Evolutionary conservation across 2,888 invertebrate genomes (phyloP), one percentile per base, ranked within the genome.

Genomic region (Trachelus troglodyta): DNA sequence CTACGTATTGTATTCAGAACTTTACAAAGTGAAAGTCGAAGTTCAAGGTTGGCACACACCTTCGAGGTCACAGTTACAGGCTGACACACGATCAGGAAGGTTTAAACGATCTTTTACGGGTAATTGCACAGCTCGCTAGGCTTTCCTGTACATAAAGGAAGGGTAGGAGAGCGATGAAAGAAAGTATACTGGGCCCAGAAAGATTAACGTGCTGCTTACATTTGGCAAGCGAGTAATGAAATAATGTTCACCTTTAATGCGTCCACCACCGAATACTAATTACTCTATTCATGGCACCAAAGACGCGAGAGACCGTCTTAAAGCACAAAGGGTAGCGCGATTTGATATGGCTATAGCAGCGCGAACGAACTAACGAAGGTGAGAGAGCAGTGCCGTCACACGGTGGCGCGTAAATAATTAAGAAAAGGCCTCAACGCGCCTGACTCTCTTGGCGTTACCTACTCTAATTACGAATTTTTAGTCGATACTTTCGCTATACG

Each of bases 391-490:
- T 79, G 79, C 81, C 78, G 78, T 76, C 78, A 74, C 79, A 84
- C 82, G 78, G 82, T 84, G 84, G 82, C 83, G 83, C 81, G 83
- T 87, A 83, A 86, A 87, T 87, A 86, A 87, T 87, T 85, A 88
- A 85, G 84, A 85, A 87, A 87, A 83, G 82, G 81, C 79, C 69
- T 73, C 78, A 23, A 31, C 79, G 76, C 74, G 75, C 40, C 33
- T n/a, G 71, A 68, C 74, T 74, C 73, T 79, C 75, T 11, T 75
- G 69, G 75, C 34, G 40, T 71, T 69, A 73, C 40, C 40, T 80
- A 84, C 81, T 87, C 87, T 85, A 89, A 89, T 89, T 89, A 89
- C 85, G 83, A 85, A 88, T 89, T 89, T 89, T 89, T 87, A 84
- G 82, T 85, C 83, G 81, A 84, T 79, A 76, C 79, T 69, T 40